Conservation (phyloP, 2,888 invertebrate genomes). For the Drosophila paranaensis region DNA sequence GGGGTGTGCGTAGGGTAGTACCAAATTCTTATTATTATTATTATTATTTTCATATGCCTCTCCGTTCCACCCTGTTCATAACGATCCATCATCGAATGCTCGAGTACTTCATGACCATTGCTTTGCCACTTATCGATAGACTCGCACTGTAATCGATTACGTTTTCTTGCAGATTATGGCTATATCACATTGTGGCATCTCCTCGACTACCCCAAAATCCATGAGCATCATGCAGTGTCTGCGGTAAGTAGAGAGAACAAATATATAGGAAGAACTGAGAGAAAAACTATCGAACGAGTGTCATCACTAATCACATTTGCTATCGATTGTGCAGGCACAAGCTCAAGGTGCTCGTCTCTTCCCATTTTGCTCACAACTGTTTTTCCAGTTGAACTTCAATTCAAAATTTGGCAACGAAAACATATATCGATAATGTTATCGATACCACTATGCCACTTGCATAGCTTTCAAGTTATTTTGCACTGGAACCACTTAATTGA, state of each 20-base stretch:
- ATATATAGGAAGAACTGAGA: background rate
- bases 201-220: slow-evolving; percentile 85
- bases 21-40: slow-evolving; percentile 71
- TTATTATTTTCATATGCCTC: slow-evolving; percentile 27
- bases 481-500: slow-evolving; percentile 16
- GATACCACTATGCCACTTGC: slow-evolving; percentile 7
- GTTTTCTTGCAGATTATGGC: slow-evolving; percentile 84
- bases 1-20: slow-evolving; percentile 85
- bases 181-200: slow-evolving; percentile 88
- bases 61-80: slow-evolving; percentile 14
- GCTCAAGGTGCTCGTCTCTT: background rate
- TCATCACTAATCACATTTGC: slow-evolving; percentile 2
- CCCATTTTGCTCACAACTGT: slow-evolving; percentile 35
- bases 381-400: slow-evolving; percentile 45
- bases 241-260: slow-evolving; percentile 86
- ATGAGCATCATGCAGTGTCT: slow-evolving; percentile 94
- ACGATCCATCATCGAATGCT: slow-evolving; percentile 2
- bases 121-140: slow-evolving; percentile 4
- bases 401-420: slow-evolving; percentile 25
- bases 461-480: slow-evolving; percentile 7
- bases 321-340: slow-evolving; percentile 9
- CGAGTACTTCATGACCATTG: slow-evolving; percentile 47
- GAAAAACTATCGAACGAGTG: slow-evolving; percentile 7
- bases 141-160: background rate
- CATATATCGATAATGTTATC: slow-evolving; percentile 1